Base-by-base conservation (phyloP, 2,888 invertebrate species). In the Platyscelio sp. region DNA sequence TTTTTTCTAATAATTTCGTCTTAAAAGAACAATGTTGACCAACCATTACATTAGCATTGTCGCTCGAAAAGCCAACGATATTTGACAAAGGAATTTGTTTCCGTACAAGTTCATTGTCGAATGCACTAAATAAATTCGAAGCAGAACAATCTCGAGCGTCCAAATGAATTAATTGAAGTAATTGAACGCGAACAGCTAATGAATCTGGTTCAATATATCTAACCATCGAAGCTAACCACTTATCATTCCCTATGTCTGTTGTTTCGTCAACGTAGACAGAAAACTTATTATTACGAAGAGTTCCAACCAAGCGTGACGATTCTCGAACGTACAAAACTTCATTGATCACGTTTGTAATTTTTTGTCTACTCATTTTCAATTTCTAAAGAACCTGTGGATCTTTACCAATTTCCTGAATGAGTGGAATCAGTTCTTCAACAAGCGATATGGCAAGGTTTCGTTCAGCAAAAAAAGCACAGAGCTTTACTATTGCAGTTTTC, bases 241-340 rank as follows among this genome's bases (percentile, higher is more conserved):
- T 71, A 18, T 65, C 43, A 18, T 72, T 56, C 1, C 20, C 65
- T 0, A 58, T 56, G 20, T 79, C 79, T 2, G 71, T 72, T 22
- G 79, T 79, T 56, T 79, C 65, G 40, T 79, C 72, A 24, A 79
- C 72, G 27, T 54, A 33, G 9, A 61, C 24, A 9, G 78, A 61
- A 78, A 78, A 70, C 29, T 51, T 60, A 0, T n/a, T 58, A 7
- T 56, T 43, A 9, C n/a, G 15, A 0, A 72, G 1, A 11, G 4
- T 49, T 15, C 65, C 65, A n/a, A 54, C 58, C 43, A 79, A 5
- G 0, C 7, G 43, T 2, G 15, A 7, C 0, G 72, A 49, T 38
- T 71, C 79, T 1, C 27, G 26, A 18, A 27, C 43, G 7, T 24
- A 51, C 43, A 78, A 54, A 2, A 78, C 70, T 29, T 70, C 70